Evolutionary conservation across 92 coral and sea anemone genomes (phyloP), one percentile per base, ranked within the genome.

Genomic region (Anthopleura xanthogrammica): DNA sequence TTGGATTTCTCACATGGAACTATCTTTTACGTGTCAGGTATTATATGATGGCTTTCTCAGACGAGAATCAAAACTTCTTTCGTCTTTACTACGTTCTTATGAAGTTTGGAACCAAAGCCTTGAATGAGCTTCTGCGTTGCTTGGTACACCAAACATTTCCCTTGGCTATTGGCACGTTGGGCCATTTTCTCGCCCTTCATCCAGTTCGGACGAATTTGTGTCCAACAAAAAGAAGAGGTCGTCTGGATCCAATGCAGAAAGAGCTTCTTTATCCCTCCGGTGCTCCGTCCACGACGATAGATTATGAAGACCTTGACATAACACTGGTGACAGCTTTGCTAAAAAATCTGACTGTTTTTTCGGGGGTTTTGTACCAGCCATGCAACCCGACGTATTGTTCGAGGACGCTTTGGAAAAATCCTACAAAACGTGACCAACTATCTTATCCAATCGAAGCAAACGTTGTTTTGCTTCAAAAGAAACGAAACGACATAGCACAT

Each of bases 281-380:
- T 36, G 41, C 29, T n/a, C 22, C 74, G 74, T 68, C 41, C 74
- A 68, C 42, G 41, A 23, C 41, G 19, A 10, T 68, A 42, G 36
- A 29, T 68, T 68, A 68, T 36, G 74, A 42, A 29, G 74, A 68
- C 74, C 74, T 68, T 36, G 74, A 68, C 42, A 68, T 68, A 23
- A 23, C 74, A 24, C 19, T 68, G 41, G 74, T 68, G 16, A 24
- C 74, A 9, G 29, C 19, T 4, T 36, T 68, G 13, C 42, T 68
- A 24, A 68, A 68, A 36, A 68, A 68, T 12, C 41, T 68, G 11
- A n/a, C 74, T 23, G 41, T 68, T 9, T 68, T 68, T 12, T 68
- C 74, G 41, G 74, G 74, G 74, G 0, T 36, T 68, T 36, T 68
- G 41, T 2, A 24, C 36, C 36, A 29, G 36, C 36, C 36, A 29